Conservation (phyloP, 2,113 vertebrate species). For the Colistium nudipinnis region DNA sequence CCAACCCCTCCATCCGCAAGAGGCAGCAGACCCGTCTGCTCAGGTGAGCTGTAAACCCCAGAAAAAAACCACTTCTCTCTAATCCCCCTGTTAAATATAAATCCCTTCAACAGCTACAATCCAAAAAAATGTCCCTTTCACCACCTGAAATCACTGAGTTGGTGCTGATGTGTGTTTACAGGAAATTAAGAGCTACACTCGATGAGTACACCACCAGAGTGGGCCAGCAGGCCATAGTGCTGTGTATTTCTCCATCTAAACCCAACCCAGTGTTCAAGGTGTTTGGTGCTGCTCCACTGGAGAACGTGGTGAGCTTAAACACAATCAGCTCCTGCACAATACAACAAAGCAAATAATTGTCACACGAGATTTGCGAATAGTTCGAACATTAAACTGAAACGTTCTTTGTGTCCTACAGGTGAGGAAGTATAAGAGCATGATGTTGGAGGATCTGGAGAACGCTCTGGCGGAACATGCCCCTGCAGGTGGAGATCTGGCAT, state of each 20-base stretch:
- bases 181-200: constrained; percentile 94
- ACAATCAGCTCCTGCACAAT: not conserved
- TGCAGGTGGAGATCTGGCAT: constrained; percentile 91
- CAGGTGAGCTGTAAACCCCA: constrained; percentile 80
- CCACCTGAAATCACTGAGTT: not conserved
- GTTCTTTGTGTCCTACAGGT: constrained; percentile 83
- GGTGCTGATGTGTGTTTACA: constrained; percentile 62
- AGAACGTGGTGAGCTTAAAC: constrained; percentile 90
- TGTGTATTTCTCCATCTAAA: constrained; percentile 97
- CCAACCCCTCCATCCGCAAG: constrained; percentile 97
- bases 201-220: constrained; percentile 98
- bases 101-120: not conserved
- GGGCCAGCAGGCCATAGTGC: constrained; percentile 97
- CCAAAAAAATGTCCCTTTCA: not conserved
- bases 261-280: constrained; percentile 98
- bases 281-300: constrained; percentile 95
- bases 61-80: not conserved
- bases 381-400: not conserved
- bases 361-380: too few relatives aligned
- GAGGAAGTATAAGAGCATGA: constrained; percentile 97
- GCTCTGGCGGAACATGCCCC: constrained; percentile 96
- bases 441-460: constrained; percentile 96
- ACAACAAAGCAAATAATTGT: not conserved
- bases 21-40: constrained; percentile 97
- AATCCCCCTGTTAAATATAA: not conserved